These are phyloP conservation scores for Macrotus californicus DNA, from an alignment of 2,113 vertebrate species.

Conservation along the genomic window DNA sequence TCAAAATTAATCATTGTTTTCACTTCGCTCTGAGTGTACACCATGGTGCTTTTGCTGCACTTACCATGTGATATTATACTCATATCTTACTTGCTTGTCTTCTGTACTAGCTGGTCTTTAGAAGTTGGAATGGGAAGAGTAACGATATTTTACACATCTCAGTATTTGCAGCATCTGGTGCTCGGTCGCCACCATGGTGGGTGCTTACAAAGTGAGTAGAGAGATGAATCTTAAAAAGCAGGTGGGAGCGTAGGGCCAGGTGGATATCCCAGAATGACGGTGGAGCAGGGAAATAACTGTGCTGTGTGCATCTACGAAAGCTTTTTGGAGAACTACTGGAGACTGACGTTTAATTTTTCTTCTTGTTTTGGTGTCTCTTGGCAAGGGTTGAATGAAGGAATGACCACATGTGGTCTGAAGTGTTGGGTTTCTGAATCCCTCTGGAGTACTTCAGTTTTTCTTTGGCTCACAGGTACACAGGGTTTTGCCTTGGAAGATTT, in stretches of 20 bases:
- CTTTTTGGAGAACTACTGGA: not conserved
- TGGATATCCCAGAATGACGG: not conserved
- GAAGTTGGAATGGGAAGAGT: not conserved
- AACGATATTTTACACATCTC: not conserved
- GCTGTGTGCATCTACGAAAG: not conserved
- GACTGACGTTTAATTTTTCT: not conserved
- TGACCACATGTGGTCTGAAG: not conserved
- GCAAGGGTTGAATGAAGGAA: not conserved
- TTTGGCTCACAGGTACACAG: not conserved
- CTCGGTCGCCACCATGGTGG: not conserved
- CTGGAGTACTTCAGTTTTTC: not conserved
- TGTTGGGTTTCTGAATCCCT: not conserved
- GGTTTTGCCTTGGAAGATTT: not conserved
- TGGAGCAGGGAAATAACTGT: not conserved
- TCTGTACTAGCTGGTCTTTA: not conserved
- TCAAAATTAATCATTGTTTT: not conserved
- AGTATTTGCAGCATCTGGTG: not conserved
- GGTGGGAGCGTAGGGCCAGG: not conserved
- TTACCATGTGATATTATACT: fast-evolving
- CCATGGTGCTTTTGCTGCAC: not conserved
- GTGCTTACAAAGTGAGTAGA: not conserved
- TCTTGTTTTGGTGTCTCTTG: not conserved
- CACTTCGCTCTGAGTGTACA: not conserved
- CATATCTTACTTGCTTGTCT: not conserved
- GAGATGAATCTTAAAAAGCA: not conserved